Base-by-base conservation (phyloP, 1,140 invertebrate genomes). In the Eciton burchellii region DNA sequence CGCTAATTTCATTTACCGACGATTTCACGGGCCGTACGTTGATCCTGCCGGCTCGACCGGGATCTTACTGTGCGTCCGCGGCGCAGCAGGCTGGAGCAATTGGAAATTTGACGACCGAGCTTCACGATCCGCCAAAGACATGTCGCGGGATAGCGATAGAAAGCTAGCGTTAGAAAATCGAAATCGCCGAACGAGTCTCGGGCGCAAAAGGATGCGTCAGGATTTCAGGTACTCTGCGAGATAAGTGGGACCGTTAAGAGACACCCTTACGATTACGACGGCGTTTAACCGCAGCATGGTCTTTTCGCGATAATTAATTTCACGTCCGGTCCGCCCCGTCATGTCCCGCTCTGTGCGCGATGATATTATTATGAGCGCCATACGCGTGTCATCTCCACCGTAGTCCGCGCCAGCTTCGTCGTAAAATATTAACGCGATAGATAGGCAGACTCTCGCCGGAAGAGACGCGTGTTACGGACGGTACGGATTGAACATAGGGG, bases 391-490 rank as follows among this genome's bases (percentile, higher is more conserved):
- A 57, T 47, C 72, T 65, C 45, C 41, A 72, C 47, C 41, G 14
- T 45, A n/a, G 43, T 43, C 74, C 41, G 54, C 12, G 21, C 29
- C 43, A 21, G 63, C 57, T 72, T 84, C 35, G 76, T n/a, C 35
- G 59, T 77, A 77, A 87, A 84, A 84, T 88, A 88, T 87, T 87
- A 83, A 83, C 43, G n/a, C 49, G n/a, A 3, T 29, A 70, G 47
- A 11, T 16, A 76, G 47, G 3, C n/a, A n/a, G n/a, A n/a, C n/a
- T n/a, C 70, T 43, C 35, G 35, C 9, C 41, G 74, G 21, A 74
- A 70, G 29, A 52, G 19, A 4, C 29, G 21, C 29, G 54, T 14
- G 43, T 24, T 56, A 49, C 35, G 41, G 73, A 21, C 45, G 68
- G 72, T 84, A 41, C 1, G 14, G 54, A n/a, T n/a, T 14, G 6